Conservation (phyloP, 2,888 invertebrate genomes). For the Linyphia triangularis region DNA sequence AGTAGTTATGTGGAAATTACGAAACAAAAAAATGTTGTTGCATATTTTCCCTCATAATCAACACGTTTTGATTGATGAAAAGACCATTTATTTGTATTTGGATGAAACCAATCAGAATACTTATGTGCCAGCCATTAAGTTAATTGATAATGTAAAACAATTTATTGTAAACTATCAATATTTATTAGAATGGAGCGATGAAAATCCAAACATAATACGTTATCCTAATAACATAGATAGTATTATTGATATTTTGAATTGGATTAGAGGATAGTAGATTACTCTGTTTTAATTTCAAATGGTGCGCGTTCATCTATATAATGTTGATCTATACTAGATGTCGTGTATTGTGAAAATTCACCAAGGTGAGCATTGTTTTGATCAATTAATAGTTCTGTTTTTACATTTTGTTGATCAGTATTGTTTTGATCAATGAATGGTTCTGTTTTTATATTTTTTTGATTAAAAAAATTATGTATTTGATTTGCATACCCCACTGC, state of each 20-base stretch:
- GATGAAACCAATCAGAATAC: constrained; percentile 5
- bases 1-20: constrained; percentile 6
- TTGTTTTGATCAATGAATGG: background rate
- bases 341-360: too few species aligned
- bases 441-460: too few species aligned
- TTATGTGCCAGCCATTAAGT: background rate
- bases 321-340: background rate
- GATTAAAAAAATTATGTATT: too few species aligned
- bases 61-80: constrained; percentile 14
- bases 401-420: background rate
- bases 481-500: too few species aligned
- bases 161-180: constrained; percentile 17
- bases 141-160: background rate
- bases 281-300: background rate
- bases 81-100: constrained; percentile 4
- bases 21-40: background rate
- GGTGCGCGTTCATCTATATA: background rate
- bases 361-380: too few species aligned
- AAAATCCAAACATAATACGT: background rate
- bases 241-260: constrained; percentile 23
- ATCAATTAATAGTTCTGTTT: too few species aligned
- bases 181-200: constrained; percentile 16
- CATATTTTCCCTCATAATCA: constrained; percentile 25
- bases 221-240: background rate
- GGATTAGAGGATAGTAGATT: background rate